Conservation (phyloP, 2,888 invertebrate species). For the Drosophila ochracea region DNA sequence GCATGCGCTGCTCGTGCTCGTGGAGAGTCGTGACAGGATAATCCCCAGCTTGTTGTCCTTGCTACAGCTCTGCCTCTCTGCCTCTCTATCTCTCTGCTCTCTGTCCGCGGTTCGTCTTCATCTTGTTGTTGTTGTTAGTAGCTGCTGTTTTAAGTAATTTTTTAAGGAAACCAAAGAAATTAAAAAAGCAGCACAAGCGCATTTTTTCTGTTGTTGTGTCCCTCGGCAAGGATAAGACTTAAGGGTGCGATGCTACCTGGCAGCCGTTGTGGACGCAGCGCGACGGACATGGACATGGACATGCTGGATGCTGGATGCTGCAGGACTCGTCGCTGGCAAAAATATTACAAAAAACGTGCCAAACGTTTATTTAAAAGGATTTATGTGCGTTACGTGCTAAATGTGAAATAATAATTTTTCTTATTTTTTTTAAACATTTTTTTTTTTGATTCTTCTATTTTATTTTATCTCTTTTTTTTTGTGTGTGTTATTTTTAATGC, state of each 20-base stretch:
- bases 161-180: conserved; percentile 65
- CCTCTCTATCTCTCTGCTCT: conserved; percentile 5
- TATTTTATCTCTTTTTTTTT: conserved; percentile 28
- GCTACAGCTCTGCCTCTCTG: conserved; percentile 1
- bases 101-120: conserved; percentile 1
- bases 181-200: conserved; percentile 46
- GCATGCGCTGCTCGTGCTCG: conserved; percentile 50
- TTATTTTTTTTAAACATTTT: conserved; percentile 33
- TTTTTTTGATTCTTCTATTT: conserved; percentile 17
- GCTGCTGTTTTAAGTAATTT: conserved; percentile 71
- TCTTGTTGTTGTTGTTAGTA: not conserved
- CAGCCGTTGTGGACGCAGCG: conserved; percentile 22
- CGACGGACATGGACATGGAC: conserved; percentile 14
- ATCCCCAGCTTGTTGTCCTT: conserved; percentile 60
- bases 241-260: conserved; percentile 63
- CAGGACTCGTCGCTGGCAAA: conserved; percentile 42
- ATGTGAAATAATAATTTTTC: conserved; percentile 81
- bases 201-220: not conserved
- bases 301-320: conserved; percentile 15
- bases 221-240: conserved; percentile 67
- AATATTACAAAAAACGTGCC: conserved; percentile 81
- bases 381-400: conserved; percentile 82
- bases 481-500: conserved; percentile 52
- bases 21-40: conserved; percentile 69
- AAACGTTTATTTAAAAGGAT: conserved; percentile 83